These are phyloP conservation scores for Xestia sexstrigata DNA, from an alignment of 2,888 invertebrate species.

Conservation along the genomic window DNA sequence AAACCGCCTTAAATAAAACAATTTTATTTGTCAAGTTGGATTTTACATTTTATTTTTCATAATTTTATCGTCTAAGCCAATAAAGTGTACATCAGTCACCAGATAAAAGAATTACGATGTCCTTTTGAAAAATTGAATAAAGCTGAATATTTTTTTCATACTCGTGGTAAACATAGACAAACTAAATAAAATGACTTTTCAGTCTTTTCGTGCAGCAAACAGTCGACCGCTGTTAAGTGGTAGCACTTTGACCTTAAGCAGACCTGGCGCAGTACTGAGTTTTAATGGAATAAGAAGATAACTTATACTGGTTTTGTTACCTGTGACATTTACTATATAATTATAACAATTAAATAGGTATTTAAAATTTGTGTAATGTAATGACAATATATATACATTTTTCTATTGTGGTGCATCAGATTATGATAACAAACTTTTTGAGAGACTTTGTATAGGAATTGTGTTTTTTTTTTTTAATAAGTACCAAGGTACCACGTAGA, in stretches of 20 bases:
- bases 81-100: conserved; percentile 53
- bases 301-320: background rate
- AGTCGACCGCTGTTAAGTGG: background rate
- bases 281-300: background rate
- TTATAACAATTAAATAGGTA: background rate
- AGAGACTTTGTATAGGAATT: background rate
- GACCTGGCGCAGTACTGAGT: background rate
- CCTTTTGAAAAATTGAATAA: conserved; percentile 31
- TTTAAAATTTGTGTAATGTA: background rate
- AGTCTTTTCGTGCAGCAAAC: background rate
- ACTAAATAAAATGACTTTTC: conserved; percentile 27
- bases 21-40: conserved; percentile 24
- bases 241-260: background rate
- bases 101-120: conserved; percentile 33
- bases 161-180: background rate
- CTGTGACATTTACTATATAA: background rate
- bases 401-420: background rate
- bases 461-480: background rate
- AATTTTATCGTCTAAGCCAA: conserved; percentile 43
- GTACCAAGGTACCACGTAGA: background rate
- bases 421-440: background rate
- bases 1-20: conserved; percentile 16
- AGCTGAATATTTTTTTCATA: background rate
- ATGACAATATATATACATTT: background rate
- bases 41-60: conserved; percentile 46